Base-by-base conservation (phyloP, 2,113 vertebrate genomes). In the Ceyx melanurus region DNA sequence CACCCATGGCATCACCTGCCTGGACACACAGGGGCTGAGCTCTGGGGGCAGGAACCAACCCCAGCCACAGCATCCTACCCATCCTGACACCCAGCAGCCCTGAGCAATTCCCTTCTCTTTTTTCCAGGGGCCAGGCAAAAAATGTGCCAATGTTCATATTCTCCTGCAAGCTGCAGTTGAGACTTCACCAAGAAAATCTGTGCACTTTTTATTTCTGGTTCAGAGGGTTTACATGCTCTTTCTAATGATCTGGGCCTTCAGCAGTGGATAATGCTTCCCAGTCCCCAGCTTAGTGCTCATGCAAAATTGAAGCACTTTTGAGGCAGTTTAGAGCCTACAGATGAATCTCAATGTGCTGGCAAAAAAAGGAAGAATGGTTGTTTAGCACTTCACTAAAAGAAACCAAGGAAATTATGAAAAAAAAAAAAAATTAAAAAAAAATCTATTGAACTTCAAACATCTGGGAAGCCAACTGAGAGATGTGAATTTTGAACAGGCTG, bases 231-330 rank as follows among this genome's bases (percentile, higher is more conserved):
- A 98, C 98, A 98, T 96, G 97, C 94, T 98, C 96, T 96, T 95
- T 97, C 97, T 97, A 98, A 98, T 97, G 98, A 98, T 97, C 97
- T 94, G 86, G 96, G 95, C 96, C 97, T 97, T 97, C 96, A 96
- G 96, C 91, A 96, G 96, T 93, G 96, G 86, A 66, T 97, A 97
- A 97, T 96, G 97, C 96, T 96, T 97, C 97, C 95, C 97, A 98
- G 97, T 97, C 95, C 97, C 96, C 97, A 98, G 97, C 97, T 98
- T 98, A 98, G 97, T 42, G 79, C 98, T 99, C 98, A 98, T 98
- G 97, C 97, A 99, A 98, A 98, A 98, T 98, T 98, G 97, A 98
- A 98, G 96, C 94, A 97, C 96, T 98, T 97, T 97, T 90, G 97
- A 97, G 86, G 94, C 95, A 94, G 91, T 97, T 98, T 97, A 96